Percentiles rank a stretch among this genome's conserved stretches.
Conservation (phyloP, 1,140 invertebrate genomes). For the Saccostrea glomerata region DNA sequence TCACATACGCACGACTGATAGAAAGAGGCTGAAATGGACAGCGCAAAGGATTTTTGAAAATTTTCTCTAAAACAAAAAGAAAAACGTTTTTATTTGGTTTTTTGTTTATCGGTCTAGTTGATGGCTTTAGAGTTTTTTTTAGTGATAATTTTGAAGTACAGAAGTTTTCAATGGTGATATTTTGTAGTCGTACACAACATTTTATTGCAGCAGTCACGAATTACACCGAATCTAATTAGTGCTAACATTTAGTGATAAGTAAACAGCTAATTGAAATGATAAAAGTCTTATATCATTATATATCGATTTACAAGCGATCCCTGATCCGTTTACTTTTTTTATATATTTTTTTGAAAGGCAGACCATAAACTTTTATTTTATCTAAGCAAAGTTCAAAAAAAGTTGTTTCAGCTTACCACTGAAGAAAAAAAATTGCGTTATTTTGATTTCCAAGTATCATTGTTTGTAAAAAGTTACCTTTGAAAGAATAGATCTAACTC, state of each 20-base stretch:
- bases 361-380: not conserved
- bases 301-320: not conserved
- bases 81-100: not conserved
- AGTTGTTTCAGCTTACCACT: no score
- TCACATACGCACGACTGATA: constrained; percentile 20
- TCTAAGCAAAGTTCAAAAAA: not conserved
- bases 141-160: not conserved
- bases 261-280: constrained; percentile 11
- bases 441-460: no score
- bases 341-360: not conserved
- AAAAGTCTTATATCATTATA: constrained; percentile 10
- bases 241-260: constrained; percentile 22
- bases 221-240: constrained; percentile 21
- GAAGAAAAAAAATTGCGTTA: no score
- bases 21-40: not conserved
- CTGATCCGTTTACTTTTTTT: not conserved
- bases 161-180: constrained; percentile 18
- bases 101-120: not conserved
- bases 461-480: no score
- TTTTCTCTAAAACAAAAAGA: not conserved
- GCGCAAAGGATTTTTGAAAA: not conserved
- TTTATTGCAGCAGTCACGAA: constrained; percentile 7
- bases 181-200: not conserved
- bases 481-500: no score
- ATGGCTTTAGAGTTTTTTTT: not conserved